Conservation (phyloP, 2,113 vertebrate genomes). For the Propithecus coquereli region DNA sequence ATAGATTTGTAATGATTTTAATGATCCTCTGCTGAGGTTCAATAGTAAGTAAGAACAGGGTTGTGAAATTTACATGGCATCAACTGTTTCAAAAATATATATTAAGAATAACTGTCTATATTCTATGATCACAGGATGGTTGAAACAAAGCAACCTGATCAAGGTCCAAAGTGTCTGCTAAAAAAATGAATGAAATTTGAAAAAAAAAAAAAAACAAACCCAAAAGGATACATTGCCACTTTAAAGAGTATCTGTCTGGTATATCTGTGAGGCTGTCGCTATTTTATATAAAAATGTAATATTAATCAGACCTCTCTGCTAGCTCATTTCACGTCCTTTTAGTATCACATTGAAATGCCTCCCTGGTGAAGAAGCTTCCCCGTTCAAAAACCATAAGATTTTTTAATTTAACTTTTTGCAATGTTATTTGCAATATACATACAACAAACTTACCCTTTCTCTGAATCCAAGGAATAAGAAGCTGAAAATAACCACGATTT, state of each 20-base stretch:
- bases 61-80: neutral
- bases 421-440: neutral
- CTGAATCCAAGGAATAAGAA: slow-evolving; percentile 31
- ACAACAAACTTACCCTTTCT: neutral
- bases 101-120: neutral
- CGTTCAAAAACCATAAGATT: neutral
- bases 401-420: neutral
- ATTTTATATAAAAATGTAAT: slow-evolving; percentile 25
- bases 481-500: neutral
- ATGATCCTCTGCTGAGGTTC: neutral
- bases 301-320: neutral
- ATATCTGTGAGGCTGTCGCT: neutral
- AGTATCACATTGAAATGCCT: neutral
- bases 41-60: neutral
- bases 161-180: neutral
- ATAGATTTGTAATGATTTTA: slow-evolving; percentile 59
- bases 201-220: neutral
- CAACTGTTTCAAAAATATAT: slow-evolving; percentile 7
- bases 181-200: neutral
- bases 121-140: neutral
- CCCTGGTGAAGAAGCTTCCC: neutral
- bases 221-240: neutral
- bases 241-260: neutral
- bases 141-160: neutral
- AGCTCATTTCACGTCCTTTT: neutral